Conservation (phyloP, 2,888 invertebrate genomes). For the Pecten maximus region DNA sequence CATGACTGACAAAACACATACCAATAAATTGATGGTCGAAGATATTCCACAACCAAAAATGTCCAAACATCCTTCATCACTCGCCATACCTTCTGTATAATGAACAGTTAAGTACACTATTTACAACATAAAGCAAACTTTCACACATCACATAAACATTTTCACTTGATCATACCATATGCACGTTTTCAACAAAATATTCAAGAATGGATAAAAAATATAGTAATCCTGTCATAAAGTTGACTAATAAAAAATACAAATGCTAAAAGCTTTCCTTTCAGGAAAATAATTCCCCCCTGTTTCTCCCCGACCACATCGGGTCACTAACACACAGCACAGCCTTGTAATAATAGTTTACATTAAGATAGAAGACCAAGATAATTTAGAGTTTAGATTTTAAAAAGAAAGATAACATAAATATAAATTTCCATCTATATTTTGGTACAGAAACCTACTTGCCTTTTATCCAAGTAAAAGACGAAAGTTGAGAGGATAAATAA, state of each 20-base stretch:
- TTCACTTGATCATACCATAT: neutral
- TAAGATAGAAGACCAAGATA: neutral
- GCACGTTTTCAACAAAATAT: neutral
- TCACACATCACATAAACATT: neutral
- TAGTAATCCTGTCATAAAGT: conserved; percentile 16
- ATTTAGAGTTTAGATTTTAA: neutral
- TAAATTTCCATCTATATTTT: neutral
- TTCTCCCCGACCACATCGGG: neutral
- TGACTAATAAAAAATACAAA: conserved; percentile 17
- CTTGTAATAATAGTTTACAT: neutral
- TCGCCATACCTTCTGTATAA: conserved; percentile 16
- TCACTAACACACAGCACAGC: neutral
- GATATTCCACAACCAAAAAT: neutral
- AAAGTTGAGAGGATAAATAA: neutral
- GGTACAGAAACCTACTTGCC: neutral
- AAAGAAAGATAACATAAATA: neutral
- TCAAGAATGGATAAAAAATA: conserved; percentile 19
- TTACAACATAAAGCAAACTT: neutral
- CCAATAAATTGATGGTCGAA: neutral
- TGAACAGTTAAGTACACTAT: conserved; percentile 24
- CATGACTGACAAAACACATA: neutral
- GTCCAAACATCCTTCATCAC: neutral
- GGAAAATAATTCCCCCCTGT: neutral
- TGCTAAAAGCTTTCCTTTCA: neutral
- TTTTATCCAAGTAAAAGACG: neutral